A percentile compares a stretch with the other conserved stretches of the same genome.
Conservation (phyloP, 2,888 invertebrate species). For the Ceriagrion tenellum region DNA sequence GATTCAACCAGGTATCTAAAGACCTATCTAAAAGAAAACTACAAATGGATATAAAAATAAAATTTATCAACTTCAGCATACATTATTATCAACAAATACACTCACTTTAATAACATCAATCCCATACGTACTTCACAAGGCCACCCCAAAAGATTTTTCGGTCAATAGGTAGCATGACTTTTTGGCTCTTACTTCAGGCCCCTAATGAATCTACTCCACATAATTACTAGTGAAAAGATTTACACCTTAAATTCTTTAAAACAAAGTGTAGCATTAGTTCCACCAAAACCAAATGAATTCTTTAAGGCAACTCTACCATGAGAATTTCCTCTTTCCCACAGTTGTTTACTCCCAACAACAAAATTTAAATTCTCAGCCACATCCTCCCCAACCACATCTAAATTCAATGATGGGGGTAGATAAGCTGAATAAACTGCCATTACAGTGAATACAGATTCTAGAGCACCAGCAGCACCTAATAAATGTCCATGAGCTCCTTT, state of each 20-base stretch:
- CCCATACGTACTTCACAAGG: no score
- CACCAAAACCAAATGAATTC: constrained; percentile 99
- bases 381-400: constrained; percentile 85
- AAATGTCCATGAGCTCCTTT: constrained; percentile 99
- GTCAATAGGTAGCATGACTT: no score
- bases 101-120: no score
- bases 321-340: constrained; percentile 80
- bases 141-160: no score
- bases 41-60: no score
- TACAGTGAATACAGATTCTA: constrained; percentile 93
- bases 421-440: constrained; percentile 87
- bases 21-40: no score
- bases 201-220: no score
- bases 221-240: background rate
- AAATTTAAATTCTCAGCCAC: constrained; percentile 83
- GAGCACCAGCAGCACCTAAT: constrained; percentile 97
- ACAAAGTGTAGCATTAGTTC: constrained; percentile 96
- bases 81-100: no score
- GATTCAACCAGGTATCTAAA: no score
- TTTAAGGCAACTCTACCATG: constrained; percentile 88
- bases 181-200: no score
- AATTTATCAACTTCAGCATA: no score
- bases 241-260: constrained; percentile 78
- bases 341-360: constrained; percentile 81
- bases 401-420: constrained; percentile 94